A percentile compares a stretch with the other conserved stretches of the same genome.
These are phyloP conservation scores for Rhegmatorhina hoffmannsi DNA, from an alignment of 2,113 vertebrate genomes.

Conservation along the genomic window DNA sequence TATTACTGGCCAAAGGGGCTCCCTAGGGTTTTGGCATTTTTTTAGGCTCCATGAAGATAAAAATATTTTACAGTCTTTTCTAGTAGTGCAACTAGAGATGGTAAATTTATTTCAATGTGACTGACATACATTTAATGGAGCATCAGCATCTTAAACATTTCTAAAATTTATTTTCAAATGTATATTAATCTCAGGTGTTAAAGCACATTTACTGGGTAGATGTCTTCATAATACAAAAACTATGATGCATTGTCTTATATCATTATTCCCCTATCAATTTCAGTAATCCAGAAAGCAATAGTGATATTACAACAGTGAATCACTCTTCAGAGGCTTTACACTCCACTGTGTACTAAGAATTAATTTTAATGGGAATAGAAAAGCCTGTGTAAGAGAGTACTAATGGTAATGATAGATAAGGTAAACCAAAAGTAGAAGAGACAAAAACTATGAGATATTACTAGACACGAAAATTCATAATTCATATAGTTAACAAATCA, in stretches of 20 bases:
- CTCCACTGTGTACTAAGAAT: not conserved
- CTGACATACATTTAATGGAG: not conserved
- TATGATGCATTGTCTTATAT: not conserved
- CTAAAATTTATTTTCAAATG: not conserved
- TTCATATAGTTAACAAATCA: not conserved
- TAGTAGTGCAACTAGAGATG: not conserved
- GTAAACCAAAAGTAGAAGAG: not conserved
- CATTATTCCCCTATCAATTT: accelerated
- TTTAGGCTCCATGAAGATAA: not conserved
- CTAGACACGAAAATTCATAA: not conserved
- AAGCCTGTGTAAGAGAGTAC: not conserved
- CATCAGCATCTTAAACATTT: not conserved
- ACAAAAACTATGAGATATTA: not conserved
- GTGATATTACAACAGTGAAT: not conserved
- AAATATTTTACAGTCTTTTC: not conserved
- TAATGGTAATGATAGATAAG: not conserved
- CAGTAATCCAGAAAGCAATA: not conserved
- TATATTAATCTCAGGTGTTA: not conserved
- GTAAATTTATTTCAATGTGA: not conserved
- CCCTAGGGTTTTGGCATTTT: not conserved
- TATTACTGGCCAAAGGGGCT: not conserved
- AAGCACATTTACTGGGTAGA: not conserved
- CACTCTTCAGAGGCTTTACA: not conserved
- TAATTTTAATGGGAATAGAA: not conserved
- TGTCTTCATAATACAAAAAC: not conserved